Percentiles rank a stretch among this genome's conserved stretches.
Evolutionary conservation across 2,797 vertebrate species (phyloP).

Genomic region (Phrynocephalus guinanensis): DNA sequence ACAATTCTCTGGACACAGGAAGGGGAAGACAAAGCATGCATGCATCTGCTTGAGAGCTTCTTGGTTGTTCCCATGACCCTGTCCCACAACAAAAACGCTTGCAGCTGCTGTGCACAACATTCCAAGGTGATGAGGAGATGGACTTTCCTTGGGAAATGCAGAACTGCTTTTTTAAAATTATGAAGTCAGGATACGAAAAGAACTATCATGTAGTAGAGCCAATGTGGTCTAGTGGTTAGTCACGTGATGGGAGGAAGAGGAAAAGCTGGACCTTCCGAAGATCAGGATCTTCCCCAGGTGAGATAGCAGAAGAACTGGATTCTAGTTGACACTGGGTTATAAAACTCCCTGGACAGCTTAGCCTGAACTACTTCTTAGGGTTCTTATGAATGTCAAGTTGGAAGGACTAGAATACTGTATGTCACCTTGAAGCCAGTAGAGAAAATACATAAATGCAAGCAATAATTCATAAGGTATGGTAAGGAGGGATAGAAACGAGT

Average conservation of each 20-base stretch:
- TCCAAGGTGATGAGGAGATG: rapidly evolving
- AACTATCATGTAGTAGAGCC: not conserved
- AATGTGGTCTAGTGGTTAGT: not conserved
- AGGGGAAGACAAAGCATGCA: not conserved
- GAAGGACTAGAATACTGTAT: not conserved
- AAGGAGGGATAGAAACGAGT: not conserved
- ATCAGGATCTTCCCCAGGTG: too few species aligned
- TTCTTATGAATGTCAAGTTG: not conserved
- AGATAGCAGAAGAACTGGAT: not conserved
- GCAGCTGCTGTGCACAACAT: not conserved
- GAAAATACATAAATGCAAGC: not conserved
- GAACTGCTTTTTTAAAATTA: not conserved
- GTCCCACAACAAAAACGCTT: not conserved
- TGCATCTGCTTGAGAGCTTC: not conserved
- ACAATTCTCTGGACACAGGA: not conserved
- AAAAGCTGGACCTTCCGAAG: too few species aligned
- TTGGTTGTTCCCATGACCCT: constrained; percentile 1
- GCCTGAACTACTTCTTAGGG: not conserved
- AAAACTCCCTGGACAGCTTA: not conserved
- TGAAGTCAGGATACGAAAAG: not conserved
- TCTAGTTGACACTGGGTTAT: not conserved
- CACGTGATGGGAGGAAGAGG: too few species aligned
- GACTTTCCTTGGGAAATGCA: not conserved
- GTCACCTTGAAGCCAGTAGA: not conserved
- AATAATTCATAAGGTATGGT: too few species aligned